Conservation (phyloP, 2,797 vertebrate species). For the Xyrichtys novacula region DNA sequence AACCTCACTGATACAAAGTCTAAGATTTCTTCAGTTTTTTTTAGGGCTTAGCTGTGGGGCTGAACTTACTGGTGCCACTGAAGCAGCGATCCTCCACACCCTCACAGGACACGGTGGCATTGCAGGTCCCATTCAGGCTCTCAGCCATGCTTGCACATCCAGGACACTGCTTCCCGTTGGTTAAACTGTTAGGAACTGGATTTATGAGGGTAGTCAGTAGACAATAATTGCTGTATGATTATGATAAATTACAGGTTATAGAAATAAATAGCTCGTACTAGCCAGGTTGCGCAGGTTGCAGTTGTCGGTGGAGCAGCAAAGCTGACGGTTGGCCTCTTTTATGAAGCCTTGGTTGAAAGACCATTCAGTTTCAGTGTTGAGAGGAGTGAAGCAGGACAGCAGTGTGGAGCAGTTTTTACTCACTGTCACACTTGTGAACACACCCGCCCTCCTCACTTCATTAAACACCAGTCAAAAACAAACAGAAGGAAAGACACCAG, state of each 20-base stretch:
- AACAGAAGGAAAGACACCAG: background rate
- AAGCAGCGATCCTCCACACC: slow-evolving; percentile 37
- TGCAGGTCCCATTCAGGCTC: slow-evolving; percentile 15
- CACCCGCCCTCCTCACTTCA: rapidly evolving
- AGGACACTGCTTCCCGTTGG: slow-evolving; percentile 23
- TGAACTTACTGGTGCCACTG: slow-evolving; percentile 15
- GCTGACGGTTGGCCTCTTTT: background rate
- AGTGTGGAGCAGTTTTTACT: slow-evolving; percentile 7
- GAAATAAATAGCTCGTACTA: slow-evolving; percentile 1
- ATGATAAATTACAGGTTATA: too few relatives aligned
- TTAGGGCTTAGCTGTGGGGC: too few relatives aligned
- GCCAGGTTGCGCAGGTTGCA: slow-evolving; percentile 29
- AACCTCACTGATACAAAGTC: too few relatives aligned
- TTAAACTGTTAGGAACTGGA: background rate
- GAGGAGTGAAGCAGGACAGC: background rate
- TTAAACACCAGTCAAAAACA: background rate
- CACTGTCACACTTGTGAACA: rapidly evolving
- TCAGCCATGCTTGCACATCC: background rate
- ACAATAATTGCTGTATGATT: background rate
- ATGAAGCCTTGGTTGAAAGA: slow-evolving; percentile 7
- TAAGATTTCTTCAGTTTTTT: background rate
- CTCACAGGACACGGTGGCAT: background rate
- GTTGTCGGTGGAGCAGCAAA: slow-evolving; percentile 18
- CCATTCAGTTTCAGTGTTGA: background rate
- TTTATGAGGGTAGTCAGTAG: background rate